A percentile compares a stretch with the other conserved stretches of the same genome.
phyloP scores from a whole-genome alignment of 2,113 vertebrate genomes.

The Platysteira castanea region DNA sequence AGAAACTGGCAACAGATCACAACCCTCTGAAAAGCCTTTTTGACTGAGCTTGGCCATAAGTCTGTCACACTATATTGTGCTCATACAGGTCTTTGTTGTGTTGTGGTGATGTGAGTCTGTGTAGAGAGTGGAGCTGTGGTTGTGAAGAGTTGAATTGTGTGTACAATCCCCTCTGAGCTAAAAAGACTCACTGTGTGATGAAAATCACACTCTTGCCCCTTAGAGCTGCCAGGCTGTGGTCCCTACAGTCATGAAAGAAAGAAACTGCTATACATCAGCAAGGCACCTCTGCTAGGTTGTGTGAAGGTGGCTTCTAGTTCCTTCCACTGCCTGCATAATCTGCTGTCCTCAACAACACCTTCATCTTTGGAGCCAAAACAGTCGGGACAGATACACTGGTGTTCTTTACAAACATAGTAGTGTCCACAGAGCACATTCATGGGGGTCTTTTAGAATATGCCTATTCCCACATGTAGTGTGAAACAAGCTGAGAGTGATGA shows the following conservation, averaged over 20 bases:
- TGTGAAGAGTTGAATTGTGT: neutral
- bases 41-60: neutral
- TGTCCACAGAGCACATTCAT: neutral
- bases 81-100: neutral
- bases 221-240: neutral
- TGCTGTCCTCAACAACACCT: neutral
- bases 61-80: neutral
- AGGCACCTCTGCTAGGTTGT: neutral
- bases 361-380: neutral
- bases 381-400: neutral
- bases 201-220: neutral
- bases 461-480: neutral
- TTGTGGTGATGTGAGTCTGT: neutral
- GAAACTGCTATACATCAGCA: neutral
- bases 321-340: neutral
- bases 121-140: neutral
- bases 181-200: neutral
- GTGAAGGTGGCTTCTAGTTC: neutral
- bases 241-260: neutral
- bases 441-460: fast-evolving
- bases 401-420: neutral
- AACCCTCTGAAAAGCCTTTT: neutral
- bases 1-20: neutral
- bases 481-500: neutral
- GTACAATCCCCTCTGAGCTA: neutral